A percentile compares a stretch with the other conserved stretches of the same genome.
These are phyloP conservation scores for Julus scandinavius DNA, from an alignment of 2,888 invertebrate species.

Conservation along the genomic window DNA sequence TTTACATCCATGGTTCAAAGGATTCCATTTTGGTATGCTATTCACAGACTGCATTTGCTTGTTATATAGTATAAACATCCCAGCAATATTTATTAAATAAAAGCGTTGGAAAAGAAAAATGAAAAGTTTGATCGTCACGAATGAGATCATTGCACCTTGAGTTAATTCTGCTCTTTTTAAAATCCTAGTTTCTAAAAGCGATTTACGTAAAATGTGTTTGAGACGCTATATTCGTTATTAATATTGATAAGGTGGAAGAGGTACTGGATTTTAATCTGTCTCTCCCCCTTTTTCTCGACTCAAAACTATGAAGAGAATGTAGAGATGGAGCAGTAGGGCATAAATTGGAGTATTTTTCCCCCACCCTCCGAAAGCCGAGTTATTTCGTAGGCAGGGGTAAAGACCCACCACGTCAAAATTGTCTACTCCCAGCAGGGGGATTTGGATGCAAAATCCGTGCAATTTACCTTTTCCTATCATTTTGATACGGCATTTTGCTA, in stretches of 20 bases:
- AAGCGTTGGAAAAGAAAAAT: not conserved
- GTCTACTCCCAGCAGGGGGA: constrained; percentile 29
- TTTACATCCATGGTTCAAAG: too few relatives aligned
- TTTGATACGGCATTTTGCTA: constrained; percentile 44
- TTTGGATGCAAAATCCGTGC: constrained; percentile 17
- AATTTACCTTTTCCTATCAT: constrained; percentile 43
- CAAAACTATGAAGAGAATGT: not conserved
- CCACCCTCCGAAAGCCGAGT: not conserved
- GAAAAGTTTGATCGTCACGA: not conserved
- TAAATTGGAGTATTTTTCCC: not conserved
- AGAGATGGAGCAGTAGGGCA: not conserved
- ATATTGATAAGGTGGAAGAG: constrained; percentile 22
- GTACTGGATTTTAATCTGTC: not conserved
- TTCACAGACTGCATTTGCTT: too few relatives aligned
- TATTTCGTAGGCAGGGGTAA: constrained; percentile 31
- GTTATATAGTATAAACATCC: too few relatives aligned
- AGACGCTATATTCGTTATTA: not conserved
- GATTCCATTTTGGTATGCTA: too few relatives aligned
- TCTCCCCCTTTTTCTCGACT: constrained; percentile 4
- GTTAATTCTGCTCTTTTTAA: not conserved
- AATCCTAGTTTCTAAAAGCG: not conserved
- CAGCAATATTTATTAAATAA: not conserved
- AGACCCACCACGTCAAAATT: constrained; percentile 42
- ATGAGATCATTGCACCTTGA: not conserved
- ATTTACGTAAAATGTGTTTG: not conserved